phyloP scores from a whole-genome alignment of 1,140 invertebrate species.

The Anoplophora glabripennis region DNA sequence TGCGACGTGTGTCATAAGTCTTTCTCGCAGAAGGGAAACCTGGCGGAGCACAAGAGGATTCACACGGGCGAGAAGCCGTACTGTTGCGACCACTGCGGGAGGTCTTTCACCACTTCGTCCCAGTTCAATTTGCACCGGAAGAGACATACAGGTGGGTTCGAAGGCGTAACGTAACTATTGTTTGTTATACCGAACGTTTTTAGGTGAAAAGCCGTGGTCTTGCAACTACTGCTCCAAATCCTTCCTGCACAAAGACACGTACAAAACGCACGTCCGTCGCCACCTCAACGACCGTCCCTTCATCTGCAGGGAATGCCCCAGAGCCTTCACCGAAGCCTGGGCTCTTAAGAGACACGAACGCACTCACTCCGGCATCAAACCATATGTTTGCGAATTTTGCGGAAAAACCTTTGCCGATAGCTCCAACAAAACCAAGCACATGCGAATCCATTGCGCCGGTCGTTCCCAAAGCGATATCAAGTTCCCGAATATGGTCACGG shows the following conservation, averaged over 20 bases:
- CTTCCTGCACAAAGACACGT: slow-evolving; percentile 65
- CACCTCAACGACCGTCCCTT: slow-evolving; percentile 64
- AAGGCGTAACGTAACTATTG: not conserved
- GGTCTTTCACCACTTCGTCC: slow-evolving; percentile 68
- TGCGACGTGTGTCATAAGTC: slow-evolving; percentile 60
- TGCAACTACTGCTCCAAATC: slow-evolving; percentile 58
- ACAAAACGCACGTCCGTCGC: slow-evolving; percentile 62
- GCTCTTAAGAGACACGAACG: slow-evolving; percentile 66
- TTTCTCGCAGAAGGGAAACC: slow-evolving; percentile 62
- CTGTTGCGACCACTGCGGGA: slow-evolving; percentile 63
- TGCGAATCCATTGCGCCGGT: slow-evolving; percentile 32
- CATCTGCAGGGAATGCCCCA: slow-evolving; percentile 58
- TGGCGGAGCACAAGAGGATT: slow-evolving; percentile 42
- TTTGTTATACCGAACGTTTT: not conserved
- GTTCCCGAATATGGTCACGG: not conserved
- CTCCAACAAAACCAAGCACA: slow-evolving; percentile 66
- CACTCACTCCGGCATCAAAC: slow-evolving; percentile 72
- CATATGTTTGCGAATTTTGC: slow-evolving; percentile 72
- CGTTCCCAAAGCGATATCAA: not conserved
- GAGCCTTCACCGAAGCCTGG: slow-evolving; percentile 65
- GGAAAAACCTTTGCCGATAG: slow-evolving; percentile 70
- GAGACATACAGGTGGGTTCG: slow-evolving; percentile 60
- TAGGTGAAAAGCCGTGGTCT: slow-evolving; percentile 57
- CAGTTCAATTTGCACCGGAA: slow-evolving; percentile 62
- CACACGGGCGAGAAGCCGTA: slow-evolving; percentile 44